A percentile compares a stretch with the other conserved stretches of the same genome.
Conservation (phyloP, 2,113 vertebrate species). For the Pedionomus torquatus region DNA sequence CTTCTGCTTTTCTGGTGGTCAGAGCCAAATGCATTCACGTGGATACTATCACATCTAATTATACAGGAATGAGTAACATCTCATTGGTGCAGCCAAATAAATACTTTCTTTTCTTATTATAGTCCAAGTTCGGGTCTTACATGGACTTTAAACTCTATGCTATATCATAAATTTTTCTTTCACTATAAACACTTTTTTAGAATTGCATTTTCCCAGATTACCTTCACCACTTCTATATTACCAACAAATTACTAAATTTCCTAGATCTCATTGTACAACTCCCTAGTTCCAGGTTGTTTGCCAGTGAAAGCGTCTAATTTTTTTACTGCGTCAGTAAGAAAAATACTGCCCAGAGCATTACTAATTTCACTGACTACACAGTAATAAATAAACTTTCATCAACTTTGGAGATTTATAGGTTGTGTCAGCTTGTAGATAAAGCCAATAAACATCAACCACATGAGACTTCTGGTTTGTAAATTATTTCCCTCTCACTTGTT, state of each 20-base stretch:
- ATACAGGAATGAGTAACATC: not conserved
- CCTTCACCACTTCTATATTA: not conserved
- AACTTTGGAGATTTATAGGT: not conserved
- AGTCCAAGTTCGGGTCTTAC: not conserved
- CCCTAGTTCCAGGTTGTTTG: not conserved
- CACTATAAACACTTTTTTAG: not conserved
- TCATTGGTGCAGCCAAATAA: not conserved
- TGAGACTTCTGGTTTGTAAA: not conserved
- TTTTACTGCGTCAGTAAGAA: not conserved
- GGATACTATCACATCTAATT: not conserved
- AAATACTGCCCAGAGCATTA: not conserved
- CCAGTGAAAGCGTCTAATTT: slow-evolving; percentile 5
- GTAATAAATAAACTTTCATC: not conserved
- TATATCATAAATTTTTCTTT: not conserved
- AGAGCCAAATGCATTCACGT: not conserved
- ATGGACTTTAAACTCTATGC: not conserved
- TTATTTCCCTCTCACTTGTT: not conserved
- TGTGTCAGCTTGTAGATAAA: not conserved
- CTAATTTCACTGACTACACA: not conserved
- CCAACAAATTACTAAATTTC: not conserved
- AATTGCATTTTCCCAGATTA: not conserved
- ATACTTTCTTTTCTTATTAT: not conserved
- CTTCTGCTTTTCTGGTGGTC: not conserved
- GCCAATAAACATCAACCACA: not conserved
- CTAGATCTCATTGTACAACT: not conserved